phyloP scores from a whole-genome alignment of 2,888 invertebrate genomes.

The Lydus trimaculatus region DNA sequence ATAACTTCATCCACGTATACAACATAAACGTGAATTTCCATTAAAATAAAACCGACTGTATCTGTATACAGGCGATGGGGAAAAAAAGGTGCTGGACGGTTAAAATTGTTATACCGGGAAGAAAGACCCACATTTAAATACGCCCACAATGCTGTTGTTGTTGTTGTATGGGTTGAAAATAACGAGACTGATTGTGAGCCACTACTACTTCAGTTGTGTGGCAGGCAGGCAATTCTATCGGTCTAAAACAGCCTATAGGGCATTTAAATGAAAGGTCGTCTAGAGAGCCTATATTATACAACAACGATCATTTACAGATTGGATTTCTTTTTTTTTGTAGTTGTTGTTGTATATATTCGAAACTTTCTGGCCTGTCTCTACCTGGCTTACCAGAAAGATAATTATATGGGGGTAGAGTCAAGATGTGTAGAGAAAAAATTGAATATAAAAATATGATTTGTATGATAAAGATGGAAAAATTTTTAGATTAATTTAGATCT shows the following conservation, averaged over 20 bases:
- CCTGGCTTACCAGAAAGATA: neutral
- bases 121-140: slow-evolving; percentile 1
- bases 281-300: neutral
- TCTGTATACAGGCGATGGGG: neutral
- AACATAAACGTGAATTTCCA: neutral
- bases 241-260: neutral
- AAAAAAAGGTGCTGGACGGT: neutral
- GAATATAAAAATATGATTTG: neutral
- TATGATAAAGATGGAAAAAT: neutral
- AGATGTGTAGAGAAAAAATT: neutral
- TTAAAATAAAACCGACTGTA: neutral
- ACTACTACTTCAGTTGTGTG: neutral
- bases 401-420: neutral
- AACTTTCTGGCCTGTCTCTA: neutral
- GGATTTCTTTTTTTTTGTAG: neutral
- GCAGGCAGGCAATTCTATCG: neutral
- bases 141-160: neutral
- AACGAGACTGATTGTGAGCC: too few relatives aligned
- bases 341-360: neutral
- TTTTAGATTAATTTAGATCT: neutral
- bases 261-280: neutral
- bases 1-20: neutral
- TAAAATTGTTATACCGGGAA: neutral
- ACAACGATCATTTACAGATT: neutral
- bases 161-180: neutral